Percentiles rank a stretch among this genome's conserved stretches.
Conservation (phyloP, 2,797 vertebrate genomes). For the Euphonia xanthogaster region DNA sequence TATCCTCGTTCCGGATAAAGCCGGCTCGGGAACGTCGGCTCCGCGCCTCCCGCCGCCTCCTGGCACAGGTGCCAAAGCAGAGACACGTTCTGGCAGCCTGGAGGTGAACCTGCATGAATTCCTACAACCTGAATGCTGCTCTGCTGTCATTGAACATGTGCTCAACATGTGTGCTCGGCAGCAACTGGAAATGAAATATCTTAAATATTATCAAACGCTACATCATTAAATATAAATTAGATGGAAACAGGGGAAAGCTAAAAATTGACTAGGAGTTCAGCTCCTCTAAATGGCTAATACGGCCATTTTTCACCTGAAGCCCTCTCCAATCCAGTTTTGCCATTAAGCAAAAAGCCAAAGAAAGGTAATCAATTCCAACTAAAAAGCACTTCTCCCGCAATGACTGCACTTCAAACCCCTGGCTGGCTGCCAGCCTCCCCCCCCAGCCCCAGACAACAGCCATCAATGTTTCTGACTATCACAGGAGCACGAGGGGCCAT, state of each 20-base stretch:
- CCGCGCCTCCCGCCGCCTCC: fast-evolving
- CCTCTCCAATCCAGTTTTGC: constrained; percentile 75
- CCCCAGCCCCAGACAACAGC: constrained; percentile 71
- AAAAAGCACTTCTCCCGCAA: constrained; percentile 77
- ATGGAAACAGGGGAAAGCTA: constrained; percentile 63
- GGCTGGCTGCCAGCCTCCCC: constrained; percentile 74
- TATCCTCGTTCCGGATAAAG: neutral
- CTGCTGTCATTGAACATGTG: neutral
- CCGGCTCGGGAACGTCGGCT: neutral
- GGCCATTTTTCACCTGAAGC: constrained; percentile 77
- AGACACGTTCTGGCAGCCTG: neutral
- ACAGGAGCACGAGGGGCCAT: constrained; percentile 75
- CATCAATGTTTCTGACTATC: constrained; percentile 71
- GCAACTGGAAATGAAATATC: constrained; percentile 6
- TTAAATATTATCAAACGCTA: constrained; percentile 55
- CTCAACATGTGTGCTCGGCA: constrained; percentile 40
- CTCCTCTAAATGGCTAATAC: constrained; percentile 57
- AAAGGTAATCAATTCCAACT: constrained; percentile 82
- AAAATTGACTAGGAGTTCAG: constrained; percentile 73
- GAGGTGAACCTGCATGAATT: constrained; percentile 20
- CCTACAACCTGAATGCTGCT: neutral
- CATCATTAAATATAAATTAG: constrained; percentile 71
- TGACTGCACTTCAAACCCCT: constrained; percentile 71
- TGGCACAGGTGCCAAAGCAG: neutral
- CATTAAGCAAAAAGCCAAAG: constrained; percentile 77